Base-by-base conservation (phyloP, 2,113 vertebrate species). In the Pteruthius melanotis region DNA sequence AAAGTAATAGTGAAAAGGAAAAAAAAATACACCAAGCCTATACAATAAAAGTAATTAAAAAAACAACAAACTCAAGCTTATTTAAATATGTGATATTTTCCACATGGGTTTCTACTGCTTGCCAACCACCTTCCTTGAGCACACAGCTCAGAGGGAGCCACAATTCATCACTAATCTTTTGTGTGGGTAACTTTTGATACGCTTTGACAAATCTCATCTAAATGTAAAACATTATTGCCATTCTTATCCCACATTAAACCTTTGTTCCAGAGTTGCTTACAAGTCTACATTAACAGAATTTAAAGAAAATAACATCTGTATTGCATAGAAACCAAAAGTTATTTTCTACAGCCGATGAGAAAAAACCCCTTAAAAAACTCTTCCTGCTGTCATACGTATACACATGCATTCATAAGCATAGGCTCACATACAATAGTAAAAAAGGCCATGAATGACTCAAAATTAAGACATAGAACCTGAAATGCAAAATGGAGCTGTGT, bases 11-110 rank as follows among this genome's bases (percentile, higher is more conserved):
- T 35, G 15, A 61, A 75, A 70, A 63, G 9, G 30, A 79, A 75
- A 37, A 75, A 37, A 2, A 13, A 64, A 65, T 6, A 57, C 1
- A 59, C 0, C 30, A 35, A 44, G 14, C 65, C 27, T 57, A 37
- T 47, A 42, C 7, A 61, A 16, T 18, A 57, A 11, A 78, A 52
- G 5, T 10, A 57, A 68, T 53, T 53, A 2, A 7, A 22, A 11
- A 35, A n/a, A 24, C n/a, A n/a, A n/a, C n/a, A 35, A 13, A 0
- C 1, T 2, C 13, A 13, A 28, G 30, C 7, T 3, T 47, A 33
- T 77, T 60, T 64, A 68, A 87, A 65, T 27, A 21, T 27, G 7
- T 30, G 9, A 15, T 13, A 3, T 56, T 69, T 72, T 11, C 50
- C 63, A 63, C 35, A 54, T 1, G 7, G 26, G 30, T 35, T 12